Evolutionary conservation across 2,888 invertebrate genomes (phyloP).

Genomic region (Chouioia cunea): DNA sequence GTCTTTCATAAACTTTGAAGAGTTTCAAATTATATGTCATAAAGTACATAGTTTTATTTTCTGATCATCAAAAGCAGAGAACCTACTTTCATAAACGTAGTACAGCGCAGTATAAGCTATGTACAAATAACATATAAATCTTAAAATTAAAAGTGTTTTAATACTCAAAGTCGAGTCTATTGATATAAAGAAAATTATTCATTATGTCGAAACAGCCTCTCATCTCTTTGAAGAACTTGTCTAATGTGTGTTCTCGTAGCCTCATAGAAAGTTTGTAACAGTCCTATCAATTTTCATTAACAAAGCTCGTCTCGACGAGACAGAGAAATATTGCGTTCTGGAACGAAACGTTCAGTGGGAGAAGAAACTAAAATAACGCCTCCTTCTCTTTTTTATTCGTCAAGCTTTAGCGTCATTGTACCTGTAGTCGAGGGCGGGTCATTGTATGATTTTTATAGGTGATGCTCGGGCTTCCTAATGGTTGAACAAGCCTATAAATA

Average conservation of each 20-base stretch:
- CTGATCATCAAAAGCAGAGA: no score
- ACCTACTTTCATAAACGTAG: no score
- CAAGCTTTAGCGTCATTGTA: no score
- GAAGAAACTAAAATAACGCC: conserved; percentile 10
- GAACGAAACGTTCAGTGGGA: conserved; percentile 7
- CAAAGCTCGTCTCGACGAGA: conserved; percentile 37
- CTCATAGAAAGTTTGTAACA: conserved; percentile 35
- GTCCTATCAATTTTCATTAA: conserved; percentile 47
- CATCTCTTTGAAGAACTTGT: conserved; percentile 12
- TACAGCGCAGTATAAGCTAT: no score
- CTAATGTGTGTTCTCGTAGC: conserved; percentile 2
- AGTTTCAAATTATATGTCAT: no score
- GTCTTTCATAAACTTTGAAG: no score
- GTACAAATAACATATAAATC: not conserved
- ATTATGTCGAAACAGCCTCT: conserved; percentile 30
- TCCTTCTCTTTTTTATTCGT: no score
- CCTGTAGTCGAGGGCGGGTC: no score
- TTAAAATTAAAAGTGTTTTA: conserved; percentile 13
- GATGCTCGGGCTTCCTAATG: no score
- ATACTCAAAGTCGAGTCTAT: conserved; percentile 6
- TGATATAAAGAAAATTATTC: conserved; percentile 28
- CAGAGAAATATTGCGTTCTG: conserved; percentile 43
- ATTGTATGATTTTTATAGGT: no score
- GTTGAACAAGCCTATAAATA: not conserved
- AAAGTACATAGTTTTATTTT: no score